Evolutionary conservation across 2,113 vertebrate species (phyloP), one percentile per base, ranked within the genome.

Genomic region (Stigmatopora argus): DNA sequence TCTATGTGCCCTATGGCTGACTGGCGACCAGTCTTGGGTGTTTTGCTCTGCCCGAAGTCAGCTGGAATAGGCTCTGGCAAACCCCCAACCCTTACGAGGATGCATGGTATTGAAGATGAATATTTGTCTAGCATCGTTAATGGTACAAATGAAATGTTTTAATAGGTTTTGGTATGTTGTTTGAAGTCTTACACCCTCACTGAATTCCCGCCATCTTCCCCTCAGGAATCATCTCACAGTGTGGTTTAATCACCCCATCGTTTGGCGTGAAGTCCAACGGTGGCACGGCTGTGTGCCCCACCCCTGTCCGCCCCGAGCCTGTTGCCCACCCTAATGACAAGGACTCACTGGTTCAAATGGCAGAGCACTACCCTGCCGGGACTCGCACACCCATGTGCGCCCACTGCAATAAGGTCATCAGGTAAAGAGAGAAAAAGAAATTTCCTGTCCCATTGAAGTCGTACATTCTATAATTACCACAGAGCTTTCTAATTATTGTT

Each of bases 371-470:
- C 66, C 95, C 96, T 0, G 96, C 95, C 0, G 95, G 94, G 41
- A 96, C 92, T 46, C 92, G 96, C 23, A 95, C 95, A 0, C 96
- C 96, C 0, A 95, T 98, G 95, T 98, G 96, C 53, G 94, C 88
- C 0, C 91, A 94, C 76, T 98, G 96, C 67, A 91, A 92, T 77
- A 91, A 92, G 82, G 93, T 96, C 58, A 97, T 98, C 71, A 94
- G 96, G 96, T 97, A 47, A 81, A 73, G 5, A 18, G 13, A 26
- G 13, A 26, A 49, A 49, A 17, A n/a, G 17, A 14, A 49, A 41
- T 41, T 8, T 41, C 38, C 38, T 41, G 9, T 41, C 38, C 3
- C 17, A 7, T 18, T 49, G 45, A 14, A 46, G 38, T 1, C 38
- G 9, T 41, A 8, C 38, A 7, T 5, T 48, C 5, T 19, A 21